Conservation (phyloP, 2,113 vertebrate species). For the Corythornis madagascariensis region DNA sequence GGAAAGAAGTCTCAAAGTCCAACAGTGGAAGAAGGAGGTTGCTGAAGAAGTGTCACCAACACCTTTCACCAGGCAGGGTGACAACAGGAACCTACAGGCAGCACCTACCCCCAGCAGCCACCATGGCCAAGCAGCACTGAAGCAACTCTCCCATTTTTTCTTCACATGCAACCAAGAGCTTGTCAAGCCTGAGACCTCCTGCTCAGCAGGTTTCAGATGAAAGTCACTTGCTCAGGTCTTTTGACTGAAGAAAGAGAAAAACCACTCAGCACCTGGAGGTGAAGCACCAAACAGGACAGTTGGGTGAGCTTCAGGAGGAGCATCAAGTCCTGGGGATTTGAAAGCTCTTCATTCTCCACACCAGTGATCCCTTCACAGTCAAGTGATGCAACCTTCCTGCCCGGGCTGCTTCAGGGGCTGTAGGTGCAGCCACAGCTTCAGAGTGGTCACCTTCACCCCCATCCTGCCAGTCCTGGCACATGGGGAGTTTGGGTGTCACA, state of each 20-base stretch:
- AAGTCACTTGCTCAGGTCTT: neutral
- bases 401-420: neutral
- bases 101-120: neutral
- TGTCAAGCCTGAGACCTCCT: neutral
- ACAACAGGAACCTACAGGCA: neutral
- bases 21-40: neutral
- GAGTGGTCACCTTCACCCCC: neutral
- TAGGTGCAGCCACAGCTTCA: neutral
- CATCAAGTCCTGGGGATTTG: neutral
- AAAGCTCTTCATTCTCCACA: neutral
- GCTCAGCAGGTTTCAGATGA: neutral
- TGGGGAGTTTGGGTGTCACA: too few relatives aligned
- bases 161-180: neutral
- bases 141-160: neutral
- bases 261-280: neutral
- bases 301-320: neutral
- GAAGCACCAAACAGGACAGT: fast-evolving
- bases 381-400: neutral
- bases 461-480: neutral
- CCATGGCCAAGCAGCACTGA: fast-evolving
- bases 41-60: neutral
- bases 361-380: neutral
- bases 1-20: neutral
- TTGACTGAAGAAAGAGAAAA: neutral
- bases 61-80: fast-evolving